A percentile compares a stretch with the other conserved stretches of the same genome.
These are phyloP conservation scores for Epinephelus lanceolatus DNA, from an alignment of 2,113 vertebrate genomes.

Conservation along the genomic window DNA sequence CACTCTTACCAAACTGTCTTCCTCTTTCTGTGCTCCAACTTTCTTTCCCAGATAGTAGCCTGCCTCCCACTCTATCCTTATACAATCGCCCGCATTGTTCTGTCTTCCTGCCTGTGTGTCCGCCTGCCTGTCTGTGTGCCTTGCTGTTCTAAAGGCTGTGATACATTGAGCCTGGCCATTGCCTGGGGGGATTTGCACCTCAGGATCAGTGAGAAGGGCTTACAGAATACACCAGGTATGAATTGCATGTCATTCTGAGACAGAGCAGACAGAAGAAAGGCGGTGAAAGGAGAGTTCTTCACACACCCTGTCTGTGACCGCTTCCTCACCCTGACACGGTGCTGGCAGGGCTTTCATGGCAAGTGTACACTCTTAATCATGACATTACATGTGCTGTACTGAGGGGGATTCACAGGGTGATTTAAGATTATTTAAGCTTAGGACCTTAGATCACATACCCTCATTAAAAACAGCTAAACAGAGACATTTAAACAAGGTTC, in stretches of 20 bases:
- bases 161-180: slow-evolving; percentile 75
- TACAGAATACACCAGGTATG: slow-evolving; percentile 82
- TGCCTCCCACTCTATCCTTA: slow-evolving; percentile 75
- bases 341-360: slow-evolving; percentile 75
- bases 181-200: slow-evolving; percentile 80
- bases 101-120: slow-evolving; percentile 72
- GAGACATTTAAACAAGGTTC: slow-evolving; percentile 81
- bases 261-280: slow-evolving; percentile 77
- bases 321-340: slow-evolving; percentile 80
- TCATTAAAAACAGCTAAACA: slow-evolving; percentile 85
- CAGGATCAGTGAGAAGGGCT: slow-evolving; percentile 80
- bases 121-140: slow-evolving; percentile 62
- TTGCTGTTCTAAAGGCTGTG: slow-evolving; percentile 75
- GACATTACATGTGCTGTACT: slow-evolving; percentile 79
- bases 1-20: slow-evolving; percentile 66
- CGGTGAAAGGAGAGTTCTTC: slow-evolving; percentile 79
- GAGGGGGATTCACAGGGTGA: slow-evolving; percentile 76
- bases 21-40: slow-evolving; percentile 71
- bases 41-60: slow-evolving; percentile 77
- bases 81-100: slow-evolving; percentile 80
- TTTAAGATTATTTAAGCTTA: slow-evolving; percentile 84
- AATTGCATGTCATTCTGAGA: slow-evolving; percentile 81
- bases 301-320: slow-evolving; percentile 85
- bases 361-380: slow-evolving; percentile 80
- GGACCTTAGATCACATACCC: slow-evolving; percentile 80